Conservation (phyloP, 2,797 vertebrate genomes). For the Aeoliscus strigatus region DNA sequence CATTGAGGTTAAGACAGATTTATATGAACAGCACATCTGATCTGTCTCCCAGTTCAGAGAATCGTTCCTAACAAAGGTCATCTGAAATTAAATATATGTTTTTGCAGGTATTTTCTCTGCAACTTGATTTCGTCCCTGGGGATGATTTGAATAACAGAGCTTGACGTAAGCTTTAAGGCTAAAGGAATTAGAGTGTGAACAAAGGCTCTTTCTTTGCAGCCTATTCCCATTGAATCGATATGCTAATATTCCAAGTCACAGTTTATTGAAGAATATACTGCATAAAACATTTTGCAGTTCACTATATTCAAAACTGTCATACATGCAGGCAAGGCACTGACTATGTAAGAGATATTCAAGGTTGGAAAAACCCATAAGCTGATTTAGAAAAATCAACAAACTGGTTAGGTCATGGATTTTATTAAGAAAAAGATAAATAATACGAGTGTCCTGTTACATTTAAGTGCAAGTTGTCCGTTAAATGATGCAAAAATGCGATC, state of each 20-base stretch:
- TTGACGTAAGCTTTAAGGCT: slow-evolving; percentile 35
- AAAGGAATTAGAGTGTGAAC: slow-evolving; percentile 35
- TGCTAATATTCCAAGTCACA: slow-evolving; percentile 53
- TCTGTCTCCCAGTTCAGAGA: too few species aligned
- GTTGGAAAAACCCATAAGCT: too few species aligned
- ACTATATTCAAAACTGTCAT: slow-evolving; percentile 42
- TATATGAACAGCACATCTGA: background rate
- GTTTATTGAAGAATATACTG: slow-evolving; percentile 29
- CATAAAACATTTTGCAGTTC: slow-evolving; percentile 30
- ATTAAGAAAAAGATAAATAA: too few species aligned
- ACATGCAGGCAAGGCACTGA: too few species aligned
- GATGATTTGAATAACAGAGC: slow-evolving; percentile 62
- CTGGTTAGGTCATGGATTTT: too few species aligned
- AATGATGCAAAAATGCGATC: slow-evolving; percentile 1
- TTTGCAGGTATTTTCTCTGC: slow-evolving; percentile 22
- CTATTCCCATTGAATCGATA: slow-evolving; percentile 47
- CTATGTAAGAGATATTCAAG: too few species aligned
- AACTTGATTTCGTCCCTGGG: slow-evolving; percentile 17
- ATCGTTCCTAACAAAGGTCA: slow-evolving; percentile 33
- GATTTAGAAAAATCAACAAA: too few species aligned
- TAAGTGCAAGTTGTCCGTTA: background rate
- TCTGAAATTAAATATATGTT: slow-evolving; percentile 44
- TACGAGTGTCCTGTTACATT: background rate
- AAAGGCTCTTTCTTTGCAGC: slow-evolving; percentile 37
- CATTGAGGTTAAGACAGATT: slow-evolving; percentile 2